A percentile compares a stretch with the other conserved stretches of the same genome.
Evolutionary conservation across 1,140 invertebrate genomes (phyloP).

Genomic region (Olivierus martensii): DNA sequence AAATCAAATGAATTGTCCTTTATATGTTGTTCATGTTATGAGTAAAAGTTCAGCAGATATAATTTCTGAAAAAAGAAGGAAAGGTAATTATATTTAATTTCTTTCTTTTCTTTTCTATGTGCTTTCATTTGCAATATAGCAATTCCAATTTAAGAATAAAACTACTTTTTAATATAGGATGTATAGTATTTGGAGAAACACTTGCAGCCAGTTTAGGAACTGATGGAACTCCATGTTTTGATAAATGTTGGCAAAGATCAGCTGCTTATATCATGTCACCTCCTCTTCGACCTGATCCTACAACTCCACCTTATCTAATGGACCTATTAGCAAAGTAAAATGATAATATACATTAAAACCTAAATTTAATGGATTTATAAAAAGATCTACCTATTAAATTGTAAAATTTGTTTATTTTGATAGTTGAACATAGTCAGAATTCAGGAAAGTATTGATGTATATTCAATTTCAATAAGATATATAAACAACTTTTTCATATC

Average conservation of each 20-base stretch:
- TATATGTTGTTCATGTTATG: conserved; percentile 97
- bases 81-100: conserved; percentile 32
- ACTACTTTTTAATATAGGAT: conserved; percentile 31
- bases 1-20: conserved; percentile 74
- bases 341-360: too few species aligned
- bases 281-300: conserved; percentile 68
- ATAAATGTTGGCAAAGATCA: conserved; percentile 71
- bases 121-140: too few species aligned
- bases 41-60: conserved; percentile 74
- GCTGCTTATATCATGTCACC: conserved; percentile 84
- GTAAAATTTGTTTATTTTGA: too few species aligned
- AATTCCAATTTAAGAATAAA: too few species aligned
- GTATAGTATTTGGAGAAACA: conserved; percentile 77
- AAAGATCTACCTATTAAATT: too few species aligned
- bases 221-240: conserved; percentile 58
- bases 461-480: too few species aligned
- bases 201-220: conserved; percentile 73
- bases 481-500: too few species aligned
- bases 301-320: conserved; percentile 66
- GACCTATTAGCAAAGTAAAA: conserved; percentile 73
- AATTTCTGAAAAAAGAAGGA: conserved; percentile 51
- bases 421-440: too few species aligned
- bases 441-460: too few species aligned
- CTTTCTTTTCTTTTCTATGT: neutral
- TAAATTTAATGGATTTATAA: too few species aligned